Evolutionary conservation across 1,140 invertebrate species (phyloP), one percentile per base, ranked within the genome.

Genomic region (Eumeta japonica): DNA sequence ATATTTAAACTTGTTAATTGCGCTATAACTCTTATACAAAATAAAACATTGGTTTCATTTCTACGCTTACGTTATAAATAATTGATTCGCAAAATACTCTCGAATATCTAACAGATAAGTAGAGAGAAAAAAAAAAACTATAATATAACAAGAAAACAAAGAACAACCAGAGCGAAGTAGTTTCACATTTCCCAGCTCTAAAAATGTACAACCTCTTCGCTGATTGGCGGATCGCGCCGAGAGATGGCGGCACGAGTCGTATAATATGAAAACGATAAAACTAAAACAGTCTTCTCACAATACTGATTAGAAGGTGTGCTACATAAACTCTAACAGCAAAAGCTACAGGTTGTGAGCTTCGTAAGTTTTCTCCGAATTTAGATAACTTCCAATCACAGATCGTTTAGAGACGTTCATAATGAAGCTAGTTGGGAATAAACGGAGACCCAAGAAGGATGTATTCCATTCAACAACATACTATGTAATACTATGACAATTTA

Each of bases 171-270:
- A n/a, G 5, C n/a, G 20, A 5, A 59, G 43, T 35, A 58, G 56
- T 61, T 61, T 48, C 63, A 70, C 63, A 70, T 68, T 72, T 62
- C 62, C 65, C 65, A 72, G 67, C 67, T 68, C 58, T 45, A 43
- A 53, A 65, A 72, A 70, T 64, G 62, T 71, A 67, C 37, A 70
- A 60, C 55, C n/a, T 55, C 48, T 60, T 66, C 61, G 55, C 62
- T 48, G n/a, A n/a, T n/a, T n/a, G n/a, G n/a, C n/a, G n/a, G n/a
- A n/a, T n/a, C n/a, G n/a, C n/a, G n/a, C n/a, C n/a, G n/a, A n/a
- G n/a, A n/a, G n/a, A n/a, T n/a, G n/a, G n/a, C n/a, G n/a, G n/a
- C n/a, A 24, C 5, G n/a, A 24, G 5, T 24, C 5, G 5, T 24
- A n/a, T 24, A n/a, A 5, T 5, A 7, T 24, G 20, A 24, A 24